Conservation (phyloP, 2,888 invertebrate species). For the Stegophylla sp. region DNA sequence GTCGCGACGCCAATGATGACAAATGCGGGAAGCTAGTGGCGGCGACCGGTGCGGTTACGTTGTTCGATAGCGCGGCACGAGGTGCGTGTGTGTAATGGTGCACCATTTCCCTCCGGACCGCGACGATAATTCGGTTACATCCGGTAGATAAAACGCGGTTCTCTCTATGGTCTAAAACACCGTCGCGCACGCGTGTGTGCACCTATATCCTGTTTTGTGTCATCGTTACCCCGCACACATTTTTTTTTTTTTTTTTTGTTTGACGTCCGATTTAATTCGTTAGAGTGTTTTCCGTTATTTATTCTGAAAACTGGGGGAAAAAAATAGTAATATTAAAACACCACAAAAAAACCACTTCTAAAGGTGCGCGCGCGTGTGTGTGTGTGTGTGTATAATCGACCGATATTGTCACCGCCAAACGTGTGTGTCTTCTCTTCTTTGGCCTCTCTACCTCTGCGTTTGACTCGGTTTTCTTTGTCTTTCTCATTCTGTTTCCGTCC, state of each 20-base stretch:
- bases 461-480: too few species aligned
- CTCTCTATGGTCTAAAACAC: not conserved
- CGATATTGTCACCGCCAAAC: slow-evolving; percentile 27
- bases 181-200: not conserved
- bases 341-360: not conserved
- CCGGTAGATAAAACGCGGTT: slow-evolving; percentile 14
- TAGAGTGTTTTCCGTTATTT: slow-evolving; percentile 45
- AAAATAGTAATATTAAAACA: not conserved
- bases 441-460: too few species aligned
- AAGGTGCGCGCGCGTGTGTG: not conserved
- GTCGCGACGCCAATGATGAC: not conserved
- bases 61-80: not conserved
- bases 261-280: slow-evolving; percentile 39
- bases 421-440: not conserved
- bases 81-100: not conserved
- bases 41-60: not conserved
- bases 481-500: too few species aligned
- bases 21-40: not conserved
- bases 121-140: slow-evolving; percentile 22
- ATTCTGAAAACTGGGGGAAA: slow-evolving; percentile 5
- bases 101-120: not conserved
- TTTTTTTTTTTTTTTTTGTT: too few species aligned
- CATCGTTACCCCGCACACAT: not conserved
- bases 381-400: slow-evolving; percentile 14
- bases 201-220: not conserved